Evolutionary conservation across 2,888 invertebrate species (phyloP).

Genomic region (Lamellibrachia columna): DNA sequence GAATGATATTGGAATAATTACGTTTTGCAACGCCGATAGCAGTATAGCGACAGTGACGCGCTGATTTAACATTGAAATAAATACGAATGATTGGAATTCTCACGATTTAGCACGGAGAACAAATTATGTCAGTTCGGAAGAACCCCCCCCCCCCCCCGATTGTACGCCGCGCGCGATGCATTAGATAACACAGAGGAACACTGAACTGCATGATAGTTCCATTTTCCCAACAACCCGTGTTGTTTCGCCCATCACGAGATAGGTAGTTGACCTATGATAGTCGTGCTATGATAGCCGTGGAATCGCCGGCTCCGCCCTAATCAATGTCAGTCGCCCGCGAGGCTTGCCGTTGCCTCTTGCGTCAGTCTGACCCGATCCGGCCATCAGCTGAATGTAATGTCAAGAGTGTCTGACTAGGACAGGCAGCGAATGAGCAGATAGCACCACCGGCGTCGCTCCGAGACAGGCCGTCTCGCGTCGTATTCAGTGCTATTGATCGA

Average conservation of each 20-base stretch:
- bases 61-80: too few relatives aligned
- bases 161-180: background rate
- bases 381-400: background rate
- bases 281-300: background rate
- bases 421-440: background rate
- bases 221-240: background rate
- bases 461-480: background rate
- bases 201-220: background rate
- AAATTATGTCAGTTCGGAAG: background rate
- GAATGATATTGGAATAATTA: too few relatives aligned
- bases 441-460: background rate
- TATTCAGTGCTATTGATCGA: conserved; percentile 5
- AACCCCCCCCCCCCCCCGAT: background rate
- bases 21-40: too few relatives aligned
- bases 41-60: too few relatives aligned
- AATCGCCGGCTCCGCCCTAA: background rate
- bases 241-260: background rate
- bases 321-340: background rate
- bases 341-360: background rate
- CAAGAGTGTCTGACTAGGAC: background rate
- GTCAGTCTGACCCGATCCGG: background rate
- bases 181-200: background rate
- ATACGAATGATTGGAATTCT: too few relatives aligned
- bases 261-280: background rate
- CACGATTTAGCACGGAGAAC: too few relatives aligned